Evolutionary conservation across 2,113 vertebrate genomes (phyloP).

Genomic region (Atrichornis clamosus): DNA sequence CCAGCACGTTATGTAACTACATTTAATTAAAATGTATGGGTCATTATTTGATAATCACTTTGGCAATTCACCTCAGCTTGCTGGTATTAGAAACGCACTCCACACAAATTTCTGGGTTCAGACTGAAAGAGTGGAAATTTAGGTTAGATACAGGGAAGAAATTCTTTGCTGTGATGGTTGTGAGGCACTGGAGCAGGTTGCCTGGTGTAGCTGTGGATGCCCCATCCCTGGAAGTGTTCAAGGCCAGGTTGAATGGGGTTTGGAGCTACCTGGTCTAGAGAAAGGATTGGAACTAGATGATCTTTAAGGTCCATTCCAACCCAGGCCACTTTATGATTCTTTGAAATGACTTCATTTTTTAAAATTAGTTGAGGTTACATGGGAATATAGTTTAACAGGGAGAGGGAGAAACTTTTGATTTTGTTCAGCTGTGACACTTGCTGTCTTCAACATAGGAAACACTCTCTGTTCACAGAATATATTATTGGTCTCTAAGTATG

Average conservation of each 20-base stretch:
- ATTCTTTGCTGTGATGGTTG: not conserved
- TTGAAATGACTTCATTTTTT: not conserved
- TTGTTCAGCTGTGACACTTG: not conserved
- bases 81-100: not conserved
- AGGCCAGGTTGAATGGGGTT: not conserved
- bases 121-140: not conserved
- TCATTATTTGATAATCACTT: not conserved
- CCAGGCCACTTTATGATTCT: not conserved
- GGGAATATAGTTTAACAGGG: not conserved
- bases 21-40: not conserved
- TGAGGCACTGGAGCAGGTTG: not conserved
- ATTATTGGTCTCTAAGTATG: not conserved
- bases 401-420: accelerated
- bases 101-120: not conserved
- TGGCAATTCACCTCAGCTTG: not conserved
- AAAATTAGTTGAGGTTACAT: not conserved
- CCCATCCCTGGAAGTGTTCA: not conserved
- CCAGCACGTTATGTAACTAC: not conserved
- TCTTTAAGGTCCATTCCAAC: not conserved
- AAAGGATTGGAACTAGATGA: not conserved
- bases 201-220: not conserved
- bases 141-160: accelerated
- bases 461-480: accelerated
- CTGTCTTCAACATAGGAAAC: not conserved
- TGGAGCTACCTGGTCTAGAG: not conserved